Conservation (phyloP, 2,797 vertebrate species). For the Peromyscus attwateri region DNA sequence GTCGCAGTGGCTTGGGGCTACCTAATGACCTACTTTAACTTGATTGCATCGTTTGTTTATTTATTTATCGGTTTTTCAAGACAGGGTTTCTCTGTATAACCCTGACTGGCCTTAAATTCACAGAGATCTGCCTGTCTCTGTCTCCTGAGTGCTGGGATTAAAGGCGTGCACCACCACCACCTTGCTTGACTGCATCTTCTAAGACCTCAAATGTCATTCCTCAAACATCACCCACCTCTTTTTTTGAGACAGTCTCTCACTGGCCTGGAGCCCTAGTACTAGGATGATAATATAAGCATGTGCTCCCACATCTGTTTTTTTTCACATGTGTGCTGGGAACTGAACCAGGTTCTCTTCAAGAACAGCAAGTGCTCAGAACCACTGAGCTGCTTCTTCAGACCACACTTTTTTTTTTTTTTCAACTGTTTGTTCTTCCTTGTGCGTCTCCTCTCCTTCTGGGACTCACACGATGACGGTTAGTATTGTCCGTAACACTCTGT, state of each 20-base stretch:
- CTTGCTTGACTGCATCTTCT: neutral
- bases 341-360: no score
- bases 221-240: neutral
- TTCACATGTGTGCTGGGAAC: no score
- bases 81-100: neutral
- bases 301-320: no score
- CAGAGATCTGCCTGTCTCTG: neutral
- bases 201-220: neutral
- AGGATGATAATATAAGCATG: neutral
- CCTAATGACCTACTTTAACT: neutral
- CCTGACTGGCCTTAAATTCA: neutral
- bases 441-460: neutral
- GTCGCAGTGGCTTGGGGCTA: neutral
- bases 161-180: neutral
- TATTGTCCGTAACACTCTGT: neutral
- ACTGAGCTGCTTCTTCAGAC: neutral
- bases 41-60: neutral
- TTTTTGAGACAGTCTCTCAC: neutral
- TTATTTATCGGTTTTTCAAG: neutral
- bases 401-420: neutral
- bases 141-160: neutral
- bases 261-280: neutral
- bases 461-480: neutral
- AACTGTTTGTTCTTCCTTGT: no score
- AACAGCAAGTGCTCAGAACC: neutral